Base-by-base conservation (phyloP, 2,888 invertebrate species). In the Axea sp. region DNA sequence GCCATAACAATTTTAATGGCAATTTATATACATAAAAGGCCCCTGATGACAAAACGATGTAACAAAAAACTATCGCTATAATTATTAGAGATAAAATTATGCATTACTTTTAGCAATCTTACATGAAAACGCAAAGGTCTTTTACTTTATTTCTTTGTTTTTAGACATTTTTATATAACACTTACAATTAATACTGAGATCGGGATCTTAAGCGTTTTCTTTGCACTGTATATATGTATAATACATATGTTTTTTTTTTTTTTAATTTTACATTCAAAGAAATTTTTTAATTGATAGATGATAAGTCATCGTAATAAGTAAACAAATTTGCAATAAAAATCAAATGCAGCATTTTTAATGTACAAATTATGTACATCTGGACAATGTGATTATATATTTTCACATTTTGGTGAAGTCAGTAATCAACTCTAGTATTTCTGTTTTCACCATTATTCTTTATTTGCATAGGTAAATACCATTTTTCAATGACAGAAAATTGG, bases 211-310 rank as follows among this genome's bases (percentile, higher is more conserved):
- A 55, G 49, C 65, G 45, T 37, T 45, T 37, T 30, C n/a, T n/a
- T n/a, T n/a, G n/a, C n/a, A n/a, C n/a, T 65, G 55, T 33, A 45
- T 37, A 9, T 9, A 31, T 64, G 15, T 55, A 65, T 45, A 55
- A 55, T n/a, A n/a, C n/a, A n/a, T n/a, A 65, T 7, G 30, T 64
- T 11, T 55, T 43, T 43, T 65, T 65, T 45, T 55, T 9, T 19
- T 37, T 53, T 41, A 53, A 22, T 53, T 12, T 65, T 82, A 81
- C 77, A 82, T 30, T 30, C n/a, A 30, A 30, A 2, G 6, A 9
- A 5, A 24, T 19, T 28, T 8, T 9, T 8, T 28, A 8, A 8
- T 8, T 19, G 19, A 19, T 19, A 19, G 4, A 4, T 19, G 19
- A 19, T 19, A 19, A 19, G 2, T 19, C 2, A 19, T 19, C 2